Evolutionary conservation across 2,888 invertebrate species (phyloP), one percentile per base, ranked within the genome.

Genomic region (Coenonympha arcania): DNA sequence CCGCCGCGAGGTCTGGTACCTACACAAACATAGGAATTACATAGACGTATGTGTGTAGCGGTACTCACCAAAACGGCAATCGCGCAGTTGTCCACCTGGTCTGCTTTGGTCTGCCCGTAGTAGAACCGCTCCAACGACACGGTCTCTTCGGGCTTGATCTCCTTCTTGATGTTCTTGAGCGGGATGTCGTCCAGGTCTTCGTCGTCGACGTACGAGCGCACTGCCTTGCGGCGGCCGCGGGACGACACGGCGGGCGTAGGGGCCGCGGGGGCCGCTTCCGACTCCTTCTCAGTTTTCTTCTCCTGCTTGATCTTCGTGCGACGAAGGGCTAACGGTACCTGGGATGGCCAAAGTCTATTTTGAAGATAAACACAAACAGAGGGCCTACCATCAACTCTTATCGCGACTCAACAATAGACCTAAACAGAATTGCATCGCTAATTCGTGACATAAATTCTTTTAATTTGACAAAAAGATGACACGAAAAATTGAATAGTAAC

Each of bases 41-140:
- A n/a, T n/a, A n/a, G n/a, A n/a, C n/a, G n/a, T n/a, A n/a, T n/a
- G n/a, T n/a, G n/a, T n/a, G n/a, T n/a, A n/a, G n/a, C n/a, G n/a
- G n/a, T 19, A 52, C 43, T 57, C 11, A 84, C 84, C 74, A 79
- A 71, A n/a, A 84, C 83, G 61, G 81, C 75, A 28, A 85, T 83
- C 33, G 79, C 64, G 6, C 68, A 57, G 43, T 69, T 66, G 8
- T 67, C 61, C 1, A 28, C 42, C 0, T 56, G 55, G 0, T 45
- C 64, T 0, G 85, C 87, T 0, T 78, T 81, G 1, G 79, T 66
- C 58, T 88, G 88, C 0, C 90, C 91, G 60, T 91, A 91, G 76
- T 91, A 91, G 62, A 88, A 90, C 50, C 88, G 81, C 69, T 91
- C 91, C 63, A 91, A 76, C 1, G 89, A 88, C 56, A 89, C 85